A percentile compares a stretch with the other conserved stretches of the same genome.
These are phyloP conservation scores for Laspeyria flexula DNA, from an alignment of 2,888 invertebrate genomes.

Conservation along the genomic window DNA sequence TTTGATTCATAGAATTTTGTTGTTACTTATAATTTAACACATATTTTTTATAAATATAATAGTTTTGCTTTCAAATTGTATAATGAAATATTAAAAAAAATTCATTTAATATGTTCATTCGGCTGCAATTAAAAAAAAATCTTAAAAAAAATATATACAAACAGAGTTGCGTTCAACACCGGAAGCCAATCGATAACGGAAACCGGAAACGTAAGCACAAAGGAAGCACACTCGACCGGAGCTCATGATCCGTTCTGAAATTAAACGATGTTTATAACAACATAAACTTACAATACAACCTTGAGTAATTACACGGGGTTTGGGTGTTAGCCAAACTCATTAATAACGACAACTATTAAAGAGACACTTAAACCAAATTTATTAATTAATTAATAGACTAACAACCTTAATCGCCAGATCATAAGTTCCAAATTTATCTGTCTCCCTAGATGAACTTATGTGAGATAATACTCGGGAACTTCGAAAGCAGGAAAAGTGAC, in stretches of 20 bases:
- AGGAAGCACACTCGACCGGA: slow-evolving; percentile 9
- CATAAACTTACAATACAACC: slow-evolving; percentile 39
- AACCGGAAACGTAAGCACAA: slow-evolving; percentile 9
- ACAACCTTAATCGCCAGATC: slow-evolving; percentile 31
- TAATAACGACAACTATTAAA: slow-evolving; percentile 52
- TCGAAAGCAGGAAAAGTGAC: slow-evolving; percentile 28
- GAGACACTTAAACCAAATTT: slow-evolving; percentile 48
- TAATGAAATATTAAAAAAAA: too few relatives aligned
- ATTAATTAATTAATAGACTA: slow-evolving; percentile 47
- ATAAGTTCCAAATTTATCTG: slow-evolving; percentile 42
- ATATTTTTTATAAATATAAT: too few relatives aligned
- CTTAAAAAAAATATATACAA: too few relatives aligned
- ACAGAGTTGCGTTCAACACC: background rate
- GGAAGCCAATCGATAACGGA: slow-evolving; percentile 7
- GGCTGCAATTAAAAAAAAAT: too few relatives aligned
- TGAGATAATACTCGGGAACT: slow-evolving; percentile 10
- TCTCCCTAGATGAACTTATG: background rate
- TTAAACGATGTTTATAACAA: slow-evolving; percentile 40
- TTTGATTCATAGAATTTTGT: slow-evolving; percentile 44
- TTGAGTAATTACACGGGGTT: slow-evolving; percentile 46
- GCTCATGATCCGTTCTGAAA: slow-evolving; percentile 17
- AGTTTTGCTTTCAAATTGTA: too few relatives aligned
- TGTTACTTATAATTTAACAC: background rate
- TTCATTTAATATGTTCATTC: too few relatives aligned
- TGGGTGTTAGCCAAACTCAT: slow-evolving; percentile 53